phyloP scores from a whole-genome alignment of 2,888 invertebrate genomes.

The Lepidonotus clava region DNA sequence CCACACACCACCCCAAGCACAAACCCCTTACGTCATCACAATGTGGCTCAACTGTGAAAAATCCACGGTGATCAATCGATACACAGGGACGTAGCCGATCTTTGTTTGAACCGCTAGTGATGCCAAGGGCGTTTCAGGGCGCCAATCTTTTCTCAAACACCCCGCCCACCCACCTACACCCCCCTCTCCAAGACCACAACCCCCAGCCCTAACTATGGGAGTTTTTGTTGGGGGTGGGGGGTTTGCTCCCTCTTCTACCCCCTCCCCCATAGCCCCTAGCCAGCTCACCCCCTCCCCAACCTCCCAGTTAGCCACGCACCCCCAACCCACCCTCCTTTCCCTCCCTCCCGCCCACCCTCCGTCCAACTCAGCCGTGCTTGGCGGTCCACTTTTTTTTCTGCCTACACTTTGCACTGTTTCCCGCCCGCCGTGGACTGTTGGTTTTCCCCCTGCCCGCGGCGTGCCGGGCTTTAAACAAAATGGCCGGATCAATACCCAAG shows the following conservation, averaged over 20 bases:
- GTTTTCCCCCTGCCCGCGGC: slow-evolving; percentile 54
- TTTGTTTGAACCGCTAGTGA: slow-evolving; percentile 25
- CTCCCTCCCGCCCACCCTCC: neutral
- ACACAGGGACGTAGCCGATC: slow-evolving; percentile 42
- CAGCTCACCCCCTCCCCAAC: neutral
- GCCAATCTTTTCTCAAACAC: slow-evolving; percentile 23
- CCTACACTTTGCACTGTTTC: slow-evolving; percentile 45
- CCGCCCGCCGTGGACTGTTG: slow-evolving; percentile 39
- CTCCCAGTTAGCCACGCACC: too few species aligned
- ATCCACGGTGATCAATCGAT: slow-evolving; percentile 32
- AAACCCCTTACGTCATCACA: slow-evolving; percentile 34
- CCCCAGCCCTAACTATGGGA: neutral
- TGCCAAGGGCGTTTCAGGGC: slow-evolving; percentile 27
- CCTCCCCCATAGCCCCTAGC: neutral
- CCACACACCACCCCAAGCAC: neutral
- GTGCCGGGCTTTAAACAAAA: slow-evolving; percentile 51
- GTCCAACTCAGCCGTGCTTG: neutral
- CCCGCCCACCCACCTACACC: neutral
- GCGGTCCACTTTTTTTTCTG: neutral
- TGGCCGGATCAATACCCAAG: slow-evolving; percentile 39
- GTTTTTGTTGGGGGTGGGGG: too few species aligned
- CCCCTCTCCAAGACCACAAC: neutral
- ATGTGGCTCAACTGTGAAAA: slow-evolving; percentile 30
- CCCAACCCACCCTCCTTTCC: neutral
- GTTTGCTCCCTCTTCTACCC: neutral